Conservation (phyloP, 2,113 vertebrate genomes). For the Pica pica region DNA sequence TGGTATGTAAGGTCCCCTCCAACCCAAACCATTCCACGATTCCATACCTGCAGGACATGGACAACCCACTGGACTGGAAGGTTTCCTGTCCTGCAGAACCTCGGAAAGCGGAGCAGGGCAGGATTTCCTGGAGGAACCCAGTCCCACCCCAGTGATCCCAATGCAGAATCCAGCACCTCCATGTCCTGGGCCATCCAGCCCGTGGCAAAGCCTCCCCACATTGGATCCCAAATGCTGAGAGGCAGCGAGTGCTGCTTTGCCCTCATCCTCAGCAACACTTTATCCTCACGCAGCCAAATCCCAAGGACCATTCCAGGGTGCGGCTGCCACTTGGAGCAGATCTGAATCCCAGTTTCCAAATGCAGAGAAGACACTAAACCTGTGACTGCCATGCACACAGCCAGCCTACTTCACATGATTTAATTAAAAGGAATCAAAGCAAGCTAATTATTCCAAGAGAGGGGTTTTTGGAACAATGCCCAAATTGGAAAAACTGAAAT, state of each 20-base stretch:
- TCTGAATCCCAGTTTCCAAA: background rate
- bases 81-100: background rate
- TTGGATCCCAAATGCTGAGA: background rate
- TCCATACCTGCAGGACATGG: background rate
- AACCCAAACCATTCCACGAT: background rate
- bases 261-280: background rate
- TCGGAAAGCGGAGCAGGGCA: background rate
- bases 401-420: background rate
- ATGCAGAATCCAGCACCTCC: background rate
- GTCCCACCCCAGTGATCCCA: background rate
- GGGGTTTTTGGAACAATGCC: background rate
- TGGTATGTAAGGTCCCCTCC: background rate
- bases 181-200: background rate
- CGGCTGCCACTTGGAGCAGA: background rate
- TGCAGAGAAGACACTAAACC: background rate
- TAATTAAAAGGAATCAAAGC: constrained; percentile 35
- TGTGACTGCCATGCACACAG: background rate
- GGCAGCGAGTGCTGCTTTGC: background rate
- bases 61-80: background rate
- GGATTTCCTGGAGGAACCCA: background rate
- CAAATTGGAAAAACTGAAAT: background rate
- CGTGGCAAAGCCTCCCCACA: rapidly evolving
- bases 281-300: background rate
- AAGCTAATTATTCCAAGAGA: constrained; percentile 28
- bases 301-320: background rate